These are phyloP conservation scores for Papilio elwesi DNA, from an alignment of 2,888 invertebrate species.

Conservation along the genomic window DNA sequence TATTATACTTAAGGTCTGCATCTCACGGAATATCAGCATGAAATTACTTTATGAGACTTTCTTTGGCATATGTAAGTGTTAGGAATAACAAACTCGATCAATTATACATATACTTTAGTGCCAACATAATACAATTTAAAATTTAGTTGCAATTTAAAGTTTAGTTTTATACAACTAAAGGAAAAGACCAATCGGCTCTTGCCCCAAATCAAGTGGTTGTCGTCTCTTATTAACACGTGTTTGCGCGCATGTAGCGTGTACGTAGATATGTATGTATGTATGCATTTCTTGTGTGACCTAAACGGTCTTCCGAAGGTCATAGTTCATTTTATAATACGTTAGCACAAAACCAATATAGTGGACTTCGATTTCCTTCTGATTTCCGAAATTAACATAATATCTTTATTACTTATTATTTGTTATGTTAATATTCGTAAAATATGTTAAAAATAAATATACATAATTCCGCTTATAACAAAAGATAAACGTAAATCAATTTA, in stretches of 20 bases:
- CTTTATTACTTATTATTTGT: too few relatives aligned
- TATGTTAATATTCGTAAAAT: too few relatives aligned
- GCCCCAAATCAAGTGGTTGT: constrained; percentile 8
- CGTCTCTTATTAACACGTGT: not conserved
- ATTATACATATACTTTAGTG: not conserved
- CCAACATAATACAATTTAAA: not conserved
- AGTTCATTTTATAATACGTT: too few relatives aligned
- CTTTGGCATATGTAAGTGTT: constrained; percentile 2
- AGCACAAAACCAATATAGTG: too few relatives aligned
- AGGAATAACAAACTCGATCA: not conserved
- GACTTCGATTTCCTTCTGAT: too few relatives aligned
- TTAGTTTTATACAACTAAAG: not conserved
- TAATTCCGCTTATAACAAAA: too few relatives aligned
- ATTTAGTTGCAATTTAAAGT: constrained; percentile 6
- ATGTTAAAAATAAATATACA: too few relatives aligned
- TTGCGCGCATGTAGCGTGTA: too few relatives aligned
- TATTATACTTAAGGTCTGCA: constrained; percentile 13
- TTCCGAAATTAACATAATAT: too few relatives aligned
- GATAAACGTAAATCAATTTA: not conserved
- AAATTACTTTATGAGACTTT: constrained; percentile 11
- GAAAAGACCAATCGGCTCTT: constrained; percentile 3
- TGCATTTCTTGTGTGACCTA: too few relatives aligned
- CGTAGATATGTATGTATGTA: too few relatives aligned
- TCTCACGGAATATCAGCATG: constrained; percentile 1
- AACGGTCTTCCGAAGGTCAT: too few relatives aligned